Conservation (phyloP, 2,113 vertebrate genomes). For the Brienomyrus longianalis region DNA sequence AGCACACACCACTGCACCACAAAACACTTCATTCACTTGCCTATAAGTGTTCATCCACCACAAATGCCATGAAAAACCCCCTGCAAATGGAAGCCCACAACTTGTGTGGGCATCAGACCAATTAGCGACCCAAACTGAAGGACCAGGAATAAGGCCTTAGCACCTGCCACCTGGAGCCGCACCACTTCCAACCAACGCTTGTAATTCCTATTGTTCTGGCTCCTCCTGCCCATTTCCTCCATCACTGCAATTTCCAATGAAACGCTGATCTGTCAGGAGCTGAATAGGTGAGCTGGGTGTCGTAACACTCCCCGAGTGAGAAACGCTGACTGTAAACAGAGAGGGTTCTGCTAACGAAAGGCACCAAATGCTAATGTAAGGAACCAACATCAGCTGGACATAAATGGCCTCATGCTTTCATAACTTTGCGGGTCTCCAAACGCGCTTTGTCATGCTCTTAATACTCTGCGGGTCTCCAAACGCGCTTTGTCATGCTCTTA, state of each 20-base stretch:
- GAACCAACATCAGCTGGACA: too few species aligned
- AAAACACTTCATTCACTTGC: neutral
- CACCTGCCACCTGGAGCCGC: neutral
- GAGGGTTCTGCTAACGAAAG: neutral
- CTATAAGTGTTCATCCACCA: neutral
- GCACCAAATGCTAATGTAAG: too few species aligned
- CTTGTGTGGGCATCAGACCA: neutral
- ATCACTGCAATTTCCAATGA: neutral
- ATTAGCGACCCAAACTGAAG: neutral
- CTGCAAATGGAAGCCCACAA: neutral
- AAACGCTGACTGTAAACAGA: neutral
- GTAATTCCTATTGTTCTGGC: neutral
- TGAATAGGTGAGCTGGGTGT: neutral
- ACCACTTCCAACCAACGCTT: neutral
- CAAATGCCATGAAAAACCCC: neutral
- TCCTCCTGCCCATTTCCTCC: neutral
- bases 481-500: neutral
- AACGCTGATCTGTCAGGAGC: neutral
- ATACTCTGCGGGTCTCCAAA: neutral
- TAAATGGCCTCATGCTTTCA: too few species aligned
- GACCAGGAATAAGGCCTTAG: neutral
- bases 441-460: too few species aligned
- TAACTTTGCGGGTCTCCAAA: neutral
- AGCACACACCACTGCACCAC: neutral
- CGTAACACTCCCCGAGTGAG: neutral